Base-by-base conservation (phyloP, 1,140 invertebrate species). In the Lerema accius region DNA sequence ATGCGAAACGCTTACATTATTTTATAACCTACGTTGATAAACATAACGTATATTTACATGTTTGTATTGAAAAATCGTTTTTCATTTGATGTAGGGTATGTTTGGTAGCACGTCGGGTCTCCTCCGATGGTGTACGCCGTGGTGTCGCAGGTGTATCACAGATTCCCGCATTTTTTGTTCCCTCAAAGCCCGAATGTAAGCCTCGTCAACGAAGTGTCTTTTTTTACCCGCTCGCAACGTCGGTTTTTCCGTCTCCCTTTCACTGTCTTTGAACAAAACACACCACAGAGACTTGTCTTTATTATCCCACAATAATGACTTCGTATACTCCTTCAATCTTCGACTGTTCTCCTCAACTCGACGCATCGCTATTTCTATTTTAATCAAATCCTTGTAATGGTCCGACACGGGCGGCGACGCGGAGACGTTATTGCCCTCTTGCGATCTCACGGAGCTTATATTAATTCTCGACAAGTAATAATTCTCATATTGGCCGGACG, bases 231-330 rank as follows among this genome's bases (percentile, higher is more conserved):
- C 59, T 26, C 69, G 60, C 37, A 55, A 63, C 51, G 67, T 50
- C 23, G 73, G 50, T 58, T 86, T 86, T 61, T 82, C 78, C 63
- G 59, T 65, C 59, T 51, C 60, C 53, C 72, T 76, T 67, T 84
- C 86, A 80, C 82, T 87, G 64, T 92, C 90, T 70, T 92, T 92
- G 64, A 92, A 92, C 65, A 92, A 85, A 68, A 92, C 89, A 79
- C 89, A 91, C 91, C 91, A 92, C 69, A 92, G 71, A 19, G 90
- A 88, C 73, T 91, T 92, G 49, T 92, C 91, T 64, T 91, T 92
- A 70, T 91, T 91, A 76, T 92, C 89, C 91, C 90, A 92, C 35
- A 92, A 73, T 64, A 92, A 81, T 42, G 85, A 90, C 64, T 90
- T 89, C 11, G 91, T 91, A 42, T 90, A 87, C 71, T 92, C 90